These are phyloP conservation scores for Lophotriccus pileatus DNA, from an alignment of 2,797 vertebrate species.

Conservation along the genomic window DNA sequence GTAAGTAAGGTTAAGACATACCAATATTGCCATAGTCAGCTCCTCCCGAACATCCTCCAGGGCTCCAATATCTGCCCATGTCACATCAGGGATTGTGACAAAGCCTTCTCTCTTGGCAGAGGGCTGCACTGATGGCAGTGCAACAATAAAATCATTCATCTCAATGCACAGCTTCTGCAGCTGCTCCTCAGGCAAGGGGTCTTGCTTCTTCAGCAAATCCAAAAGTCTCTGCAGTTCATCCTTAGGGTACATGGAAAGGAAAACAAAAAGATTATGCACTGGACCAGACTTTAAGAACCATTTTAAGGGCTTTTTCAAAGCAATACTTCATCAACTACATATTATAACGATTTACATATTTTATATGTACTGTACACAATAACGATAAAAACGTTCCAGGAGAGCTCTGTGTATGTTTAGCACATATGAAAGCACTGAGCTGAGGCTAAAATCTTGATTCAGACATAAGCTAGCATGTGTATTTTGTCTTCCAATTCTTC, in stretches of 20 bases:
- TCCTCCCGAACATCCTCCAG: conserved; percentile 92
- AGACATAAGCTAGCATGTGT: neutral
- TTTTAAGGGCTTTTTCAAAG: neutral
- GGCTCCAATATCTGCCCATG: conserved; percentile 93
- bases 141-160: conserved; percentile 87
- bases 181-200: conserved; percentile 81
- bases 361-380: no score
- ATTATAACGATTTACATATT: no score
- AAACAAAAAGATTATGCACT: neutral
- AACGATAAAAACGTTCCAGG: neutral
- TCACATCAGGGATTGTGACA: conserved; percentile 92
- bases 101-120: conserved; percentile 98
- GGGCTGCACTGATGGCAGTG: conserved; percentile 87
- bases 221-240: conserved; percentile 83
- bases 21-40: conserved; percentile 96
- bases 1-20: conserved; percentile 52
- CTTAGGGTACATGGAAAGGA: conserved; percentile 45
- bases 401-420: neutral
- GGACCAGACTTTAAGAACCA: neutral
- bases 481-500: neutral
- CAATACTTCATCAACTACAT: neutral
- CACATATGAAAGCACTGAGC: neutral
- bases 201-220: conserved; percentile 78
- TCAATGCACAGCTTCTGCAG: conserved; percentile 84
- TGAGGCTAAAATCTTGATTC: neutral